phyloP scores from a whole-genome alignment of 1,140 invertebrate species.

The Drepana arcuata region DNA sequence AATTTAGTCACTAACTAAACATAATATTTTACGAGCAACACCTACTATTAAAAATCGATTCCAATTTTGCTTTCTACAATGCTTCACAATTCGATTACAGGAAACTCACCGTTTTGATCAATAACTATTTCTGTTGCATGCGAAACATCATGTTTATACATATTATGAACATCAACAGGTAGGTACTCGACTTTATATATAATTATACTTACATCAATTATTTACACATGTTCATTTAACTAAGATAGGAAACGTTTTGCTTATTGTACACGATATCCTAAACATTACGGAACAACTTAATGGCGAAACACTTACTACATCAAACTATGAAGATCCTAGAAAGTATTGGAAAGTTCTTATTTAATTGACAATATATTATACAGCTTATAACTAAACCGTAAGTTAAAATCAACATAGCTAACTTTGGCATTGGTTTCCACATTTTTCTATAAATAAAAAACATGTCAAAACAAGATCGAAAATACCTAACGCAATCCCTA shows the following conservation, averaged over 20 bases:
- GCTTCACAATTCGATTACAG: conserved; percentile 52
- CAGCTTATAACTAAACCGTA: conserved; percentile 60
- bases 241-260: conserved; percentile 67
- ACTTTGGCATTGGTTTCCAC: conserved; percentile 69
- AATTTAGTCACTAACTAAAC: conserved; percentile 62
- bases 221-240: conserved; percentile 54
- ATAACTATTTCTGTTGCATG: too few species aligned
- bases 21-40: conserved; percentile 52
- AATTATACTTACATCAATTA: conserved; percentile 42
- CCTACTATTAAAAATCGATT: conserved; percentile 44
- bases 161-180: conserved; percentile 65
- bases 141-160: conserved; percentile 51
- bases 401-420: conserved; percentile 66
- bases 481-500: conserved; percentile 44
- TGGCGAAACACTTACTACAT: conserved; percentile 50
- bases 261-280: conserved; percentile 60
- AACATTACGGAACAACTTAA: conserved; percentile 61
- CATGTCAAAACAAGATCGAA: conserved; percentile 56
- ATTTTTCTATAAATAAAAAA: conserved; percentile 56
- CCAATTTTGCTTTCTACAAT: conserved; percentile 59
- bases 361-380: conserved; percentile 71
- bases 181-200: conserved; percentile 63
- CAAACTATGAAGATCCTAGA: conserved; percentile 61
- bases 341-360: conserved; percentile 57
- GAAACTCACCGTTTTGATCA: conserved; percentile 62